Evolutionary conservation across 1,140 invertebrate genomes (phyloP).

Genomic region (Camponotus floridanus): DNA sequence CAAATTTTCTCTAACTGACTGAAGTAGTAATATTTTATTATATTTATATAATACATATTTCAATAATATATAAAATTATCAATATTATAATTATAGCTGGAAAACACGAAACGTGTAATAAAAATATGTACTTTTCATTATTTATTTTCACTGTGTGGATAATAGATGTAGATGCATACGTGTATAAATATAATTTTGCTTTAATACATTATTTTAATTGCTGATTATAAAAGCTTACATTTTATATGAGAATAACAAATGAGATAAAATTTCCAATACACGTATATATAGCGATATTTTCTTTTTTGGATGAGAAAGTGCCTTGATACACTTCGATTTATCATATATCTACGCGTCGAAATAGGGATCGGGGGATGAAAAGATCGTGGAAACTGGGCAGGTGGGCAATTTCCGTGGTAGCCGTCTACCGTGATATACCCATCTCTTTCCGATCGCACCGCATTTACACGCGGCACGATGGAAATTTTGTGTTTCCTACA

Average conservation of each 20-base stretch:
- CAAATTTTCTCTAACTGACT: neutral
- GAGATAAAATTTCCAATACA: slow-evolving; percentile 30
- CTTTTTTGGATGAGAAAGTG: slow-evolving; percentile 39
- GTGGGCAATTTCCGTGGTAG: slow-evolving; percentile 66
- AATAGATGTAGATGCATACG: no score
- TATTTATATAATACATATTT: slow-evolving; percentile 30
- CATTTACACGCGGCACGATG: slow-evolving; percentile 36
- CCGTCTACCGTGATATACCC: slow-evolving; percentile 61
- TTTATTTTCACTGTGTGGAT: no score
- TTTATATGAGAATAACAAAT: neutral
- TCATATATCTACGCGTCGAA: slow-evolving; percentile 53
- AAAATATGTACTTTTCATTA: neutral
- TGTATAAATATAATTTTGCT: neutral
- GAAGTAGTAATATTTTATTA: neutral
- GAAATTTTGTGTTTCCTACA: slow-evolving; percentile 60
- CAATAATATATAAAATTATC: slow-evolving; percentile 15
- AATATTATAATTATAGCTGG: neutral
- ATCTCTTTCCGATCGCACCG: slow-evolving; percentile 29
- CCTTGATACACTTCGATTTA: slow-evolving; percentile 47
- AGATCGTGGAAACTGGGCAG: slow-evolving; percentile 68
- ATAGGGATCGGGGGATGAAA: slow-evolving; percentile 58
- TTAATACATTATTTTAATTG: neutral
- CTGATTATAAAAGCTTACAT: neutral
- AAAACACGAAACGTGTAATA: neutral
- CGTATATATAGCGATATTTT: neutral